Conservation (phyloP, 2,888 invertebrate species). For the Drosophila affinis region DNA sequence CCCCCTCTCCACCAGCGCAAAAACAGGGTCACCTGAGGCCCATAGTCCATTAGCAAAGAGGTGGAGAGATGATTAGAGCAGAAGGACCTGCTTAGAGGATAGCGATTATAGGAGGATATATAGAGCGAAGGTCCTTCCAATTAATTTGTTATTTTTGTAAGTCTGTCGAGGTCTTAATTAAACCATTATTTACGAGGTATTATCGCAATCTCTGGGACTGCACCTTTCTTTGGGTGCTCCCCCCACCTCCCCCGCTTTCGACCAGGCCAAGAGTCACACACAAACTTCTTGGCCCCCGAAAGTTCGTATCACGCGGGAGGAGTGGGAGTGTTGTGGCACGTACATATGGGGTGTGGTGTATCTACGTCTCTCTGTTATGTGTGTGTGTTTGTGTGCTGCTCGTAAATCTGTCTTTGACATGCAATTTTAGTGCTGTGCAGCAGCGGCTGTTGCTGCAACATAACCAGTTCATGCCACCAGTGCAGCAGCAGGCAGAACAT, state of each 20-base stretch:
- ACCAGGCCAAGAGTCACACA: slow-evolving; percentile 50
- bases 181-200: slow-evolving; percentile 68
- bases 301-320: slow-evolving; percentile 51
- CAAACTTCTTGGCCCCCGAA: slow-evolving; percentile 53
- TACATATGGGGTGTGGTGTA: slow-evolving; percentile 1
- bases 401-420: slow-evolving; percentile 79
- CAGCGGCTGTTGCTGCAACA: slow-evolving; percentile 68
- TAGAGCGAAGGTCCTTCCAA: slow-evolving; percentile 58
- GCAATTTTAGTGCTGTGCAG: slow-evolving; percentile 66
- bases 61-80: not conserved
- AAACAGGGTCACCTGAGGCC: slow-evolving; percentile 27
- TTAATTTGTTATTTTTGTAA: slow-evolving; percentile 71
- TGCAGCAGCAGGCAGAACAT: slow-evolving; percentile 46
- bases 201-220: slow-evolving; percentile 62
- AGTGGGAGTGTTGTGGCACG: slow-evolving; percentile 5
- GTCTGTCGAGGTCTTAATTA: slow-evolving; percentile 70
- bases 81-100: not conserved
- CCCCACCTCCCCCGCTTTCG: not conserved
- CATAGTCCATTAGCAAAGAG: slow-evolving; percentile 32
- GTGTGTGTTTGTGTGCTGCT: slow-evolving; percentile 36
- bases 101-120: slow-evolving; percentile 1
- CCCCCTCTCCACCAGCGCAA: not conserved
- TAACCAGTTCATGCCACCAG: slow-evolving; percentile 28
- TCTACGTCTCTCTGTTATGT: slow-evolving; percentile 3
- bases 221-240: slow-evolving; percentile 21